Percentiles rank a stretch among this genome's conserved stretches.
Evolutionary conservation across 2,888 invertebrate genomes (phyloP).

Genomic region (Brenthis hecate): DNA sequence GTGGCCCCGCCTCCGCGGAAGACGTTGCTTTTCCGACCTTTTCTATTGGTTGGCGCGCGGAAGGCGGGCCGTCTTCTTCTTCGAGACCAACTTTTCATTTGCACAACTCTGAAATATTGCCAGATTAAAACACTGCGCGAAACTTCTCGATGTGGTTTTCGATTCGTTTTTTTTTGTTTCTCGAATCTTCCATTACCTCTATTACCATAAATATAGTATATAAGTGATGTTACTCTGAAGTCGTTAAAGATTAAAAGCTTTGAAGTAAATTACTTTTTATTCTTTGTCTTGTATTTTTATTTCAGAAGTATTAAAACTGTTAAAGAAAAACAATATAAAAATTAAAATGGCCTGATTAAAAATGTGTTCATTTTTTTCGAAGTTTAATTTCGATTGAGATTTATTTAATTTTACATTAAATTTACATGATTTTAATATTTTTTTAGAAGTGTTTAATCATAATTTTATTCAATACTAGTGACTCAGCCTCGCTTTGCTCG

Average conservation of each 20-base stretch:
- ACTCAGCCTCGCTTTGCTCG: too few relatives aligned
- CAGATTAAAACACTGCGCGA: constrained; percentile 73
- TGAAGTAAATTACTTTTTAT: constrained; percentile 11
- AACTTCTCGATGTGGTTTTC: constrained; percentile 73
- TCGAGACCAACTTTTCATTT: constrained; percentile 80
- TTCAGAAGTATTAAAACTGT: background rate
- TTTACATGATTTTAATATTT: too few relatives aligned
- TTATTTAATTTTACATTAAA: too few relatives aligned
- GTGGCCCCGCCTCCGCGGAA: constrained; percentile 75
- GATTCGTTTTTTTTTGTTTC: constrained; percentile 58
- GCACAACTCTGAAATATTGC: constrained; percentile 79
- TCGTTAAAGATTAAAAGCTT: constrained; percentile 14
- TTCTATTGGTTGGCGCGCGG: constrained; percentile 76
- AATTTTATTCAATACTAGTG: too few relatives aligned
- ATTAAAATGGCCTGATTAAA: too few relatives aligned
- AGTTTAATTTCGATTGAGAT: too few relatives aligned
- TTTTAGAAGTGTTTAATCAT: too few relatives aligned
- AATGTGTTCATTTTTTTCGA: too few relatives aligned
- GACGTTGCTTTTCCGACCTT: constrained; percentile 77
- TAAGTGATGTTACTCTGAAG: constrained; percentile 12
- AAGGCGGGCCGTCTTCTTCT: constrained; percentile 73
- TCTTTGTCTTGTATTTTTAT: constrained; percentile 5
- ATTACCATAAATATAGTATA: constrained; percentile 32
- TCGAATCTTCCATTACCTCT: constrained; percentile 39
- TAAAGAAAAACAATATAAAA: too few relatives aligned